Base-by-base conservation (phyloP, 2,888 invertebrate genomes). In the Polydrusus pterygomalis region DNA sequence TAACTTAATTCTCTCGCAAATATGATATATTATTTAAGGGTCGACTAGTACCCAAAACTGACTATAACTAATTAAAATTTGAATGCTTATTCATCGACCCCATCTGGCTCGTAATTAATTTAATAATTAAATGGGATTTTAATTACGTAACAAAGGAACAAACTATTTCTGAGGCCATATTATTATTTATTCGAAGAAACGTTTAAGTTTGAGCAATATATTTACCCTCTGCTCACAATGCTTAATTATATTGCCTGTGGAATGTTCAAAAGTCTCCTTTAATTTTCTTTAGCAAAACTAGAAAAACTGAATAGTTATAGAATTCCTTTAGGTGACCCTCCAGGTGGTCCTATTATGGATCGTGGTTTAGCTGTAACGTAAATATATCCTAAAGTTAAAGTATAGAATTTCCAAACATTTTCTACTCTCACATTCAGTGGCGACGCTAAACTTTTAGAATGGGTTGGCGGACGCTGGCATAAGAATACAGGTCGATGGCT, bases 191-290 rank as follows among this genome's bases (percentile, higher is more conserved):
- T 38, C 11, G 6, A 49, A 34, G 47, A 30, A 62, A 49, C n/a
- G 25, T 34, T 9, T 13, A 70, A 62, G 45, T 70, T 70, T 60
- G 25, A n/a, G 40, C 38, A 62, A 62, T 62, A 62, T 62, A 70
- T 70, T 70, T 62, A 62, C 70, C 62, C 51, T 62, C 20, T 62
- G 62, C 62, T 25, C 47, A 45, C 58, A 70, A 38, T 60, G 43
- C 38, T 34, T 45, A 45, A 18, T 68, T 17, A 20, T 43, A 25
- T 70, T 17, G 70, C 70, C 49, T 30, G 20, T 15, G 69, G 69
- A 15, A 47, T 25, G 15, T 51, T 18, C 51, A 51, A 15, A 67
- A 67, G 8, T 20, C 51, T 67, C 2, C 5, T 25, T 25, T 25
- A 25, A 5, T 25, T 25, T 25, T 25, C 25, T 25, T 3, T 25